These are phyloP conservation scores for Sesia apiformis DNA, from an alignment of 2,888 invertebrate genomes.

Conservation along the genomic window DNA sequence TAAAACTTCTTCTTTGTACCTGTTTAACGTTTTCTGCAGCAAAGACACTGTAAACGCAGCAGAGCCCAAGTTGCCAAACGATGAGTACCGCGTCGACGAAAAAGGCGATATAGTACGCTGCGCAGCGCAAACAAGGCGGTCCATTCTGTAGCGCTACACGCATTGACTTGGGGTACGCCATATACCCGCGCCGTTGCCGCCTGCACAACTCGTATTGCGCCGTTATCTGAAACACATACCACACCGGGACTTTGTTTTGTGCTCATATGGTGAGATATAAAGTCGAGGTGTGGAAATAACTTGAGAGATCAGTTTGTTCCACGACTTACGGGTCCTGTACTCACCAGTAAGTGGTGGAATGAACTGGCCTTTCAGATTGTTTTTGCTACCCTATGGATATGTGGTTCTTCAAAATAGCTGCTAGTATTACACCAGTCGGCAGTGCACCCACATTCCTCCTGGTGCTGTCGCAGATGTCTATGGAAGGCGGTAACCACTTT, in stretches of 20 bases:
- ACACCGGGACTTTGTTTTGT: background rate
- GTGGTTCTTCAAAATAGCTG: no score
- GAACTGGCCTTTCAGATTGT: no score
- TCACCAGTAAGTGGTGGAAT: no score
- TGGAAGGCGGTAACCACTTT: no score
- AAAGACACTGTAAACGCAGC: constrained; percentile 90
- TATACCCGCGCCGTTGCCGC: constrained; percentile 65
- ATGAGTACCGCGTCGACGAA: constrained; percentile 77
- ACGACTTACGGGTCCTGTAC: no score
- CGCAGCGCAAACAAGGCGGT: constrained; percentile 64
- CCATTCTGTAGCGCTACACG: constrained; percentile 81
- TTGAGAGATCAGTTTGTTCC: no score
- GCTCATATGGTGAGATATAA: background rate
- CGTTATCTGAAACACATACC: constrained; percentile 46
- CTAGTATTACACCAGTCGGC: no score
- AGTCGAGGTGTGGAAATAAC: no score
- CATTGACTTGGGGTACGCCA: constrained; percentile 86
- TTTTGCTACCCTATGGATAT: no score
- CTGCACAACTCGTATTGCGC: constrained; percentile 74
- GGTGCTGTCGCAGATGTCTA: no score
- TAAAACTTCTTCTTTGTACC: constrained; percentile 27
- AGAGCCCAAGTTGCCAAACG: constrained; percentile 90
- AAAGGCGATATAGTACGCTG: constrained; percentile 58
- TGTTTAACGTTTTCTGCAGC: constrained; percentile 80
- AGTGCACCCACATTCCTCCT: no score